Evolutionary conservation across 2,888 invertebrate genomes (phyloP).

Genomic region (Drosophila emarginata): DNA sequence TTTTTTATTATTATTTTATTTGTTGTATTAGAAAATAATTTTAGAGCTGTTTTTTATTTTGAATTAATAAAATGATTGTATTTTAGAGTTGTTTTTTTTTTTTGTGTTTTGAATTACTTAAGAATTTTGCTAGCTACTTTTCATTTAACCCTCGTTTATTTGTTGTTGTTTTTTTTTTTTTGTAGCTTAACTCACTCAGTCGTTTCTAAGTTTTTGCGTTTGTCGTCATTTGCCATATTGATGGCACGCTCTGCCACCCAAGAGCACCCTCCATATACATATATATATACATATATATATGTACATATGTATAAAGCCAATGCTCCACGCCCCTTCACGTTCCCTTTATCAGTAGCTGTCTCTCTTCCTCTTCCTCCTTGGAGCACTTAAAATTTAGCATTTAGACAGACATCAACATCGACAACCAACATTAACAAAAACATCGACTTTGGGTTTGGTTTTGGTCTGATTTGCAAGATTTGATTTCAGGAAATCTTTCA

Average conservation of each 20-base stretch:
- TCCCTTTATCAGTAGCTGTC: not conserved
- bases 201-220: constrained; percentile 65
- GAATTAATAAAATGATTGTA: too few species aligned
- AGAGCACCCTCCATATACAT: not conserved
- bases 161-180: constrained; percentile 19
- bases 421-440: constrained; percentile 18
- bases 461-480: constrained; percentile 80
- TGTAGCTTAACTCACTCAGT: constrained; percentile 55
- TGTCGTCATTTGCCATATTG: constrained; percentile 69
- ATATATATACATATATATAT: not conserved
- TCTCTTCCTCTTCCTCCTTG: not conserved
- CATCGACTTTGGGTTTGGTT: constrained; percentile 43
- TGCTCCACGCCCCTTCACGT: not conserved
- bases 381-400: constrained; percentile 57
- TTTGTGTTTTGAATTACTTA: not conserved
- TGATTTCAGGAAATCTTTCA: constrained; percentile 75
- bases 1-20: too few species aligned
- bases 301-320: not conserved
- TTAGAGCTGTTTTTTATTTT: too few species aligned
- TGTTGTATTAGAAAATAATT: too few species aligned
- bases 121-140: too few species aligned
- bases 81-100: too few species aligned
- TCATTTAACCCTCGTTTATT: constrained; percentile 29
- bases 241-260: constrained; percentile 71
- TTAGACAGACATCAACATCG: constrained; percentile 44